Evolutionary conservation across 2,797 vertebrate species (phyloP), one percentile per base, ranked within the genome.

Genomic region (Lindbergichthys nudifrons): DNA sequence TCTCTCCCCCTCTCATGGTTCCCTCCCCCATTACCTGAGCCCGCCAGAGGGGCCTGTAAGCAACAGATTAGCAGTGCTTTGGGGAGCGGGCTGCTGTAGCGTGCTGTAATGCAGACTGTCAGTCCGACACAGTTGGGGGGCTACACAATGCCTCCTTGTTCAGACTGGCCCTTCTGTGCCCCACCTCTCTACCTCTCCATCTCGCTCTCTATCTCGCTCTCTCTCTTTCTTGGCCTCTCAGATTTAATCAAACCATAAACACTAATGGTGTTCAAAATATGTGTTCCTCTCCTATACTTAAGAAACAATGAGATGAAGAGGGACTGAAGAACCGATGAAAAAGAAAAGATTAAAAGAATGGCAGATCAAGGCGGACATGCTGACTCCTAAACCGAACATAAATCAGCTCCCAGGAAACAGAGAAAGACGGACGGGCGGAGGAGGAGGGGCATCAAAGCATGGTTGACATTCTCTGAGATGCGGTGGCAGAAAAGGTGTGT

Each of bases 81-180:
- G 81, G 85, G 79, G 83, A 84, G 79, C 79, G 21, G 82, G 84
- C 86, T 86, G 86, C 76, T 92, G 85, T 89, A 89, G 89, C 89
- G 75, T 91, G 88, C 83, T 80, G 79, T 91, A 91, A 93, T 92
- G 81, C 85, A 88, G 86, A 90, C 88, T 92, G 92, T 92, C 91
- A 92, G 88, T 88, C 84, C 79, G 48, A 87, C 86, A 84, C 89
- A 91, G 88, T 91, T 86, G 89, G 91, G 91, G 90, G 90, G 83
- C 85, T 51, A 85, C 87, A 93, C 91, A 94, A 94, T 91, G 89
- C 83, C 82, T 90, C 89, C 90, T 93, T 93, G 92, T 93, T 93
- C 85, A 84, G 84, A 85, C 81, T 70, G 90, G 83, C 86, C 70
- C 81, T 82, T 56, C 14, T 77, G 71, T 67, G 71, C 82, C 71